Percentiles rank a stretch among this genome's conserved stretches.
Conservation (phyloP, 2,888 invertebrate genomes). For the Biston betularia region DNA sequence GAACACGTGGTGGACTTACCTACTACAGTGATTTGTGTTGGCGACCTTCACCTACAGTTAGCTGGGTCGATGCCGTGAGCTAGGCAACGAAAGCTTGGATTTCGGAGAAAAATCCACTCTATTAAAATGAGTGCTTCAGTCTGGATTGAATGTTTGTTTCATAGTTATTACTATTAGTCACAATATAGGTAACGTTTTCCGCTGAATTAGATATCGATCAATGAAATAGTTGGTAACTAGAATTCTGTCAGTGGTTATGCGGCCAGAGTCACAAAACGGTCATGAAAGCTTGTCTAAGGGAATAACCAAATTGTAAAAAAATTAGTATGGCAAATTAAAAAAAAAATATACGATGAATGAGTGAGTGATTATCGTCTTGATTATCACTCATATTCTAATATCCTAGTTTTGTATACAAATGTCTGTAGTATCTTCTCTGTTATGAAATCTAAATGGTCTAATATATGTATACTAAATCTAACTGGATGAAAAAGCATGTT, state of each 20-base stretch:
- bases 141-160: constrained; percentile 36
- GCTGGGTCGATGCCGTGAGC: constrained; percentile 31
- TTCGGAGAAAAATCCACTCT: constrained; percentile 42
- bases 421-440: no score
- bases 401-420: neutral
- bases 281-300: neutral
- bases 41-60: constrained; percentile 60
- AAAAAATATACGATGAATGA: neutral
- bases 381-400: neutral
- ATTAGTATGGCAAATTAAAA: neutral
- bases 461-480: no score
- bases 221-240: constrained; percentile 24
- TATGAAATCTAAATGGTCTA: no score
- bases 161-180: constrained; percentile 40
- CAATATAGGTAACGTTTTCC: constrained; percentile 31
- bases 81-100: constrained; percentile 25
- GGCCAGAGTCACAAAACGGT: neutral
- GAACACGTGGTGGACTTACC: constrained; percentile 34
- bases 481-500: no score
- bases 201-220: constrained; percentile 38
- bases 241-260: constrained; percentile 8
- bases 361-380: neutral
- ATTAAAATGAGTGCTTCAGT: constrained; percentile 30
- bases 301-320: neutral
- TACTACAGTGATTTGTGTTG: constrained; percentile 58